Base-by-base conservation (phyloP, 2,113 vertebrate species). In the Geococcyx californianus region DNA sequence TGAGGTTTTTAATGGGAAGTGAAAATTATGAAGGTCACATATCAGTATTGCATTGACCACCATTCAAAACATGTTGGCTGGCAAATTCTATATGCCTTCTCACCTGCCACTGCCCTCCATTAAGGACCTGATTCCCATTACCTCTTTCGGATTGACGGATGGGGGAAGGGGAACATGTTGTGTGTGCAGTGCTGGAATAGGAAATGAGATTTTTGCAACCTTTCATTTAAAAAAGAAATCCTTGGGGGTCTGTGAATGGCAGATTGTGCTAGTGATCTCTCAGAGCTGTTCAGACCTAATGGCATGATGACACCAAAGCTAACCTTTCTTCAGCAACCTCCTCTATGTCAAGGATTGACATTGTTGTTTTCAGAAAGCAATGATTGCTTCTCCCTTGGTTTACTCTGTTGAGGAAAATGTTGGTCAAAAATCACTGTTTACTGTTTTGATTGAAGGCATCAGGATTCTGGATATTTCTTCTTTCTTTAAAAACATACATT, bases 181-280 rank as follows among this genome's bases (percentile, higher is more conserved):
- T 91, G 33, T 67, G 42, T 67, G 90, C 45, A 20, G 34, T 16
- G 33, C 64, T 87, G 60, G 94, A 94, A 91, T 83, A 90, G 31
- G 33, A 67, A 96, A 96, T 85, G 84, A 96, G 82, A 70, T 87
- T 86, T 88, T 83, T 83, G 79, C 84, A 94, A 80, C 47, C 72
- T 95, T 94, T 85, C 87, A 74, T 93, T 95, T 89, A 44, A 73
- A 95, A 85, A 67, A 82, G 31, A 87, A 96, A 83, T 79, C 93
- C 91, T 87, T 31, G 63, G 91, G 89, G 94, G 42, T 66, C 91
- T 93, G 63, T 95, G 95, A 97, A 47, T 93, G 94, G 82, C 94
- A 93, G 90, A 63, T 64, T 80, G 55, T 19, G 66, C 87, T 9
- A 47, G 59, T 83, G 87, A 91, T 91, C 87, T 88, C 91, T 58